phyloP scores from a whole-genome alignment of 2,797 vertebrate species.

The Gymnodraco acuticeps region DNA sequence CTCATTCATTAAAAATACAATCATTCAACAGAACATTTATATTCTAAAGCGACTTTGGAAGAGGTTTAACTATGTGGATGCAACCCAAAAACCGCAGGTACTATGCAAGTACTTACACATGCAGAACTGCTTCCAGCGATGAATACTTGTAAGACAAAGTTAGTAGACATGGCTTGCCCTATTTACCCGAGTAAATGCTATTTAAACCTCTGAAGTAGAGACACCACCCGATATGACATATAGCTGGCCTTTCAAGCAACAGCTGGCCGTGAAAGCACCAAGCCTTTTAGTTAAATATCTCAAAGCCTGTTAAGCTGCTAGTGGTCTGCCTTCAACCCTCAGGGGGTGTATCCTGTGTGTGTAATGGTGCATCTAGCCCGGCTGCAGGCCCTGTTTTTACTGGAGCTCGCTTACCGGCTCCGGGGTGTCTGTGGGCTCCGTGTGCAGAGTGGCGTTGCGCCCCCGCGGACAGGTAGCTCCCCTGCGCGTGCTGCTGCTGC shows the following conservation, averaged over 20 bases:
- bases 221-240: constrained; percentile 26
- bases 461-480: constrained; percentile 80
- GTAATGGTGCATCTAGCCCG: constrained; percentile 54
- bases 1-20: too few species aligned
- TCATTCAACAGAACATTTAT: too few species aligned
- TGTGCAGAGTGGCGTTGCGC: constrained; percentile 79
- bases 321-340: constrained; percentile 57
- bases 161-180: constrained; percentile 9
- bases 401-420: constrained; percentile 80
- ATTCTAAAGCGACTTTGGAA: not conserved
- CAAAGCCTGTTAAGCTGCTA: constrained; percentile 51
- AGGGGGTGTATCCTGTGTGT: constrained; percentile 47
- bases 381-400: constrained; percentile 56
- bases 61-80: not conserved
- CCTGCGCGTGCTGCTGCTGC: constrained; percentile 73
- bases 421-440: constrained; percentile 80
- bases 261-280: constrained; percentile 56
- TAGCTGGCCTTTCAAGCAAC: constrained; percentile 46
- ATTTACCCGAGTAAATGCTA: constrained; percentile 34
- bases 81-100: not conserved
- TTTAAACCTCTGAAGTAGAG: constrained; percentile 1
- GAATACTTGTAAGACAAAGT: constrained; percentile 15
- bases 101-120: not conserved
- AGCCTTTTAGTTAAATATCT: constrained; percentile 58
- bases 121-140: not conserved